These are phyloP conservation scores for Semnornis frantzii DNA, from an alignment of 2,113 vertebrate genomes.

Conservation along the genomic window DNA sequence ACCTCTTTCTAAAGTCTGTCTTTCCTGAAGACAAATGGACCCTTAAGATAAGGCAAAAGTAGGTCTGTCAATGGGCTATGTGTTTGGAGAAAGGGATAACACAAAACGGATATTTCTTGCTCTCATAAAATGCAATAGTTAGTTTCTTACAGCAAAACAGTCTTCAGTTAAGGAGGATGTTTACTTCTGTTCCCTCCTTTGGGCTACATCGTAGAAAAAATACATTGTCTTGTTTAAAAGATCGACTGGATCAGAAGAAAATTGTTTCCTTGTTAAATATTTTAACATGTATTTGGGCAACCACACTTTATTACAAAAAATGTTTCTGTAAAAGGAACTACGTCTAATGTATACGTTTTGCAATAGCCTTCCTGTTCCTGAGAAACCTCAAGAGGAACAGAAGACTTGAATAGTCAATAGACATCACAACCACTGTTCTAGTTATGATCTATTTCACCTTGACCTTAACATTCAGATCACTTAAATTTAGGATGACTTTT, in stretches of 20 bases:
- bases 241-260: slow-evolving; percentile 68
- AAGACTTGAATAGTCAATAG: neutral
- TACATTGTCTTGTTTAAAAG: slow-evolving; percentile 72
- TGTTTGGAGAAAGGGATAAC: slow-evolving; percentile 26
- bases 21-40: slow-evolving; percentile 25
- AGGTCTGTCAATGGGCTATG: neutral
- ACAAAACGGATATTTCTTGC: slow-evolving; percentile 36
- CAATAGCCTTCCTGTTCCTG: slow-evolving; percentile 61
- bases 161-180: slow-evolving; percentile 27
- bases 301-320: slow-evolving; percentile 63
- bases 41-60: neutral
- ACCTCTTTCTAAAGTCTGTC: neutral
- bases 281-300: slow-evolving; percentile 69
- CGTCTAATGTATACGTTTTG: slow-evolving; percentile 47
- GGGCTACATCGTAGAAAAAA: slow-evolving; percentile 59
- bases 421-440: slow-evolving; percentile 35
- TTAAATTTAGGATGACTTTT: slow-evolving; percentile 29
- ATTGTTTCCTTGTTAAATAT: slow-evolving; percentile 72
- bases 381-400: slow-evolving; percentile 46
- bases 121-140: slow-evolving; percentile 59
- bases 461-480: slow-evolving; percentile 64
- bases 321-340: slow-evolving; percentile 71
- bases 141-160: slow-evolving; percentile 48
- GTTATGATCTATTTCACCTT: slow-evolving; percentile 47
- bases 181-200: slow-evolving; percentile 54